Percentiles rank a stretch among this genome's conserved stretches.
Conservation (phyloP, 2,113 vertebrate genomes). For the Dasyprocta punctata region DNA sequence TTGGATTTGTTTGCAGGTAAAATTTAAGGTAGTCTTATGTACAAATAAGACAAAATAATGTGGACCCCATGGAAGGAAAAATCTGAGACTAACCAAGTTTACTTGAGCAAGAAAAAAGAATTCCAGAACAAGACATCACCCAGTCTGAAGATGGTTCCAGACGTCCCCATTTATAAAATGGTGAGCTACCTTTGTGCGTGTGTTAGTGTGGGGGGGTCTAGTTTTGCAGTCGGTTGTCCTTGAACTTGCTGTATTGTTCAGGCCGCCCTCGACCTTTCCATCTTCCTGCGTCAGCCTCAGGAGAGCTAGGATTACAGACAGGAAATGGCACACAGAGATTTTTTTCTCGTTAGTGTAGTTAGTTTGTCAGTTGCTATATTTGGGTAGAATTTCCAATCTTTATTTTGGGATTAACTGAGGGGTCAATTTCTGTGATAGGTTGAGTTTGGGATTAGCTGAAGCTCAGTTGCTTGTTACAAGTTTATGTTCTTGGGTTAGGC, state of each 20-base stretch:
- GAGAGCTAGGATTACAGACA: not conserved
- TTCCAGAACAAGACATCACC: not conserved
- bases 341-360: not conserved
- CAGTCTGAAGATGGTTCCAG: not conserved
- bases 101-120: not conserved
- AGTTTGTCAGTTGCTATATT: not conserved
- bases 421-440: not conserved
- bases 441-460: not conserved
- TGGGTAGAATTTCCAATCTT: not conserved
- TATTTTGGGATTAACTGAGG: not conserved
- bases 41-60: constrained; percentile 36
- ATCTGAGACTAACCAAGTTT: not conserved
- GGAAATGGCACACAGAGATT: not conserved
- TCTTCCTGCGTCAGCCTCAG: not conserved
- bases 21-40: not conserved
- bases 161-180: not conserved
- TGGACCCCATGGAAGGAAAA: not conserved
- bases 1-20: not conserved
- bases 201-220: not conserved
- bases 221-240: not conserved
- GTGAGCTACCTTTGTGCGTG: not conserved
- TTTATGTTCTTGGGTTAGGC: not conserved
- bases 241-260: not conserved
- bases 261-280: not conserved
- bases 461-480: not conserved